Evolutionary conservation across 2,797 vertebrate genomes (phyloP).

Genomic region (Enteromius argenteus): DNA sequence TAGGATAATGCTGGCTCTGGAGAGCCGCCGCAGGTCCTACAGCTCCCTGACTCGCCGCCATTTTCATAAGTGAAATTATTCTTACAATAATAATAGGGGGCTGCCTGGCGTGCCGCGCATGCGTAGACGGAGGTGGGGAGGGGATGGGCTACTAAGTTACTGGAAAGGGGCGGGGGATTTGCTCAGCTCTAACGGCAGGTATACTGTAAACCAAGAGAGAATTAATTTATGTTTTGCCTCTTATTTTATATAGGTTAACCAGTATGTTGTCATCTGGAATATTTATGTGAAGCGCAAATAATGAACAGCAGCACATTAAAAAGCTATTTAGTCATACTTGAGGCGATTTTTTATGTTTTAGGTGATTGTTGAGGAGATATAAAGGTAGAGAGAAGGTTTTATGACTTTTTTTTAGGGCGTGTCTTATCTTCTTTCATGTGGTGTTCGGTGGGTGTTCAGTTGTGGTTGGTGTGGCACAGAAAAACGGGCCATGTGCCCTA

Average conservation of each 20-base stretch:
- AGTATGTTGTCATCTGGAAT: neutral
- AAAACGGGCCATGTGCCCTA: neutral
- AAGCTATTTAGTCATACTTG: neutral
- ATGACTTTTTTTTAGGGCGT: neutral
- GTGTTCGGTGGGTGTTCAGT: neutral
- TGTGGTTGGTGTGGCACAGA: neutral
- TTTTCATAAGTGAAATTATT: slow-evolving; percentile 82
- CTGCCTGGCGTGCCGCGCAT: slow-evolving; percentile 75
- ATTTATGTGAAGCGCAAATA: neutral
- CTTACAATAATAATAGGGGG: slow-evolving; percentile 80
- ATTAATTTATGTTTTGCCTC: neutral
- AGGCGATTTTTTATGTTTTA: neutral
- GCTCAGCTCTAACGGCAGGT: neutral
- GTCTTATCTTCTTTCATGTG: slow-evolving; percentile 13
- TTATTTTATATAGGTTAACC: neutral
- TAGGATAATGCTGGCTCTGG: slow-evolving; percentile 80
- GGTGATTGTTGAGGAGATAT: no score
- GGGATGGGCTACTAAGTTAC: slow-evolving; percentile 21
- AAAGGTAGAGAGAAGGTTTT: neutral
- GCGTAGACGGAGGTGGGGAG: slow-evolving; percentile 68
- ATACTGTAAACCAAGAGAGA: neutral
- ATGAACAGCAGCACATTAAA: no score
- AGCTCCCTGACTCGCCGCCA: slow-evolving; percentile 95
- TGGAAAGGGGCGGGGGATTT: slow-evolving; percentile 69
- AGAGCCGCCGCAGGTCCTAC: slow-evolving; percentile 79